Evolutionary conservation across 1,140 invertebrate species (phyloP).

Genomic region (Anagrus nilaparvatae): DNA sequence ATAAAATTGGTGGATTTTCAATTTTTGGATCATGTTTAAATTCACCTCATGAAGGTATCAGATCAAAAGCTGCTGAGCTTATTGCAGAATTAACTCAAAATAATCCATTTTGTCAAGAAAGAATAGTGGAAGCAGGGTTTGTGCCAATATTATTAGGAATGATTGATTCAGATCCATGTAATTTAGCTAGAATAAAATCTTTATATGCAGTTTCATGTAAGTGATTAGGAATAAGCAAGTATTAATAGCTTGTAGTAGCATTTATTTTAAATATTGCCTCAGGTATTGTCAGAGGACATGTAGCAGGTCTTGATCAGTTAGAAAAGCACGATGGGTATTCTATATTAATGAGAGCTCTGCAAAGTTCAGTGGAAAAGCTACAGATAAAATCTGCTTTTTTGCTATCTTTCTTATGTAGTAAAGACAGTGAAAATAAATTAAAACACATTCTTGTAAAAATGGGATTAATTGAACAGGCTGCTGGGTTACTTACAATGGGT

Average conservation of each 20-base stretch:
- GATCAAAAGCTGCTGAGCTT: conserved; percentile 53
- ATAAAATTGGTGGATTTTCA: conserved; percentile 67
- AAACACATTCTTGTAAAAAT: conserved; percentile 42
- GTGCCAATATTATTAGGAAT: conserved; percentile 55
- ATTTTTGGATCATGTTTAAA: conserved; percentile 56
- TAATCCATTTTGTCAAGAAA: conserved; percentile 64
- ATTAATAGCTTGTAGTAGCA: background rate
- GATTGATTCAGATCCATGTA: conserved; percentile 49
- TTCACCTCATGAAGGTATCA: conserved; percentile 49
- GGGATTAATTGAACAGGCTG: conserved; percentile 48
- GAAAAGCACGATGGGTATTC: conserved; percentile 52
- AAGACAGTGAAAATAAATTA: conserved; percentile 48
- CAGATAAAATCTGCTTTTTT: conserved; percentile 63
- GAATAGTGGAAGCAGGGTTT: conserved; percentile 50
- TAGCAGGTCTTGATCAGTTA: conserved; percentile 48
- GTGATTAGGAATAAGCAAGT: conserved; percentile 22
- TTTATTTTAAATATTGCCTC: conserved; percentile 11
- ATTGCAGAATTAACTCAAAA: conserved; percentile 68
- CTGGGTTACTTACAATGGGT: conserved; percentile 37
- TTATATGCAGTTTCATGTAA: conserved; percentile 68
- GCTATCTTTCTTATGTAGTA: conserved; percentile 47
- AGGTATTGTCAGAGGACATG: conserved; percentile 53
- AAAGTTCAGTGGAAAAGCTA: conserved; percentile 48
- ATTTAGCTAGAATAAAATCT: conserved; percentile 53
- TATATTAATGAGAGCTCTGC: conserved; percentile 49